These are phyloP conservation scores for Caenorhabditis drosophilae DNA, from an alignment of 2,888 invertebrate species.

Conservation along the genomic window DNA sequence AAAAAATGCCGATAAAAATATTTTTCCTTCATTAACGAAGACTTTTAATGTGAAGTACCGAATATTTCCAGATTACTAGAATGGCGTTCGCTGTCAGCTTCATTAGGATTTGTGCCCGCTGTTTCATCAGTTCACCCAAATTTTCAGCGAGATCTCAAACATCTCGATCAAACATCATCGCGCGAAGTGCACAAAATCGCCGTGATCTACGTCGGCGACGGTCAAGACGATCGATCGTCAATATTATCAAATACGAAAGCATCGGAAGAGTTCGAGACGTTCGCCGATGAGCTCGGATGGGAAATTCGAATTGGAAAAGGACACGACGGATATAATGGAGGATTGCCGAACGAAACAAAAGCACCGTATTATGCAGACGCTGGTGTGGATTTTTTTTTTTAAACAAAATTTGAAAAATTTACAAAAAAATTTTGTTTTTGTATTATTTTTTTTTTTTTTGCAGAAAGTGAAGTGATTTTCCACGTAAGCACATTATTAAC, in stretches of 20 bases:
- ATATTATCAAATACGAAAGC: conserved; percentile 89
- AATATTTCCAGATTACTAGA: conserved; percentile 30
- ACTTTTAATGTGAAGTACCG: neutral
- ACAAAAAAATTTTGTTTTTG: too few species aligned
- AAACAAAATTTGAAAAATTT: neutral
- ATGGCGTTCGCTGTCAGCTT: conserved; percentile 48
- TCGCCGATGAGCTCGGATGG: conserved; percentile 71
- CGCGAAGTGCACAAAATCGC: conserved; percentile 94
- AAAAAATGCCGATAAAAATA: neutral
- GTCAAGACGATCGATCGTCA: conserved; percentile 90
- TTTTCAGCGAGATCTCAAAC: conserved; percentile 83
- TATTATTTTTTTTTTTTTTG: too few species aligned
- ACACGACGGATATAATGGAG: conserved; percentile 88
- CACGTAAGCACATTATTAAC: conserved; percentile 98
- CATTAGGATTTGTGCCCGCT: conserved; percentile 42
- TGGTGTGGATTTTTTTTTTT: conserved; percentile 76
- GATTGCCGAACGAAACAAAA: conserved; percentile 79
- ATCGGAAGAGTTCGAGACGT: conserved; percentile 87
- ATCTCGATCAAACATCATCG: conserved; percentile 80
- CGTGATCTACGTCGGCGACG: conserved; percentile 93
- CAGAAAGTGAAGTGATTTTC: conserved; percentile 75
- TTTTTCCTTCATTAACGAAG: neutral
- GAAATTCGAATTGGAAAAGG: conserved; percentile 76
- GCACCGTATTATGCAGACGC: conserved; percentile 93
- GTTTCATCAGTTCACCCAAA: conserved; percentile 47